phyloP scores from a whole-genome alignment of 2,113 vertebrate species.

The Embiotoca jacksoni region DNA sequence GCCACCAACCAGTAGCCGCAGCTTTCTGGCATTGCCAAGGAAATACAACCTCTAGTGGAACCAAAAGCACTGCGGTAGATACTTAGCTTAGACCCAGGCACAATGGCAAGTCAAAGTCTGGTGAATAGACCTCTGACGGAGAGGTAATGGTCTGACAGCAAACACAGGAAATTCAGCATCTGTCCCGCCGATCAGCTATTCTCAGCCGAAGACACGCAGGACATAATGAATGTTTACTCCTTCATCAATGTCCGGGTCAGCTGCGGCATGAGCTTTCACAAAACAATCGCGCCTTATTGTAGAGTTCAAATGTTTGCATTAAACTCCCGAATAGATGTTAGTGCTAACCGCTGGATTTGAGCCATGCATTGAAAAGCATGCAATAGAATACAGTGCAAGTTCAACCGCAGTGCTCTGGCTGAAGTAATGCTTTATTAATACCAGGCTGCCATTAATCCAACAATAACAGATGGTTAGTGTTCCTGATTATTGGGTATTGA shows the following conservation, averaged over 20 bases:
- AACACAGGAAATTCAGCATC: neutral
- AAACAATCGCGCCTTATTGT: neutral
- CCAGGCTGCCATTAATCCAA: neutral
- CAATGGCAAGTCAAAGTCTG: neutral
- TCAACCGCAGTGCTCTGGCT: neutral
- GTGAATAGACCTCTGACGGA: neutral
- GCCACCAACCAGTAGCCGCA: too few species aligned
- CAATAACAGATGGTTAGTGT: neutral
- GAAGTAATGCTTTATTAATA: neutral
- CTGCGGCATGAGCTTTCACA: neutral
- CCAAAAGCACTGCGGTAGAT: neutral
- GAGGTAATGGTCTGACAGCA: neutral
- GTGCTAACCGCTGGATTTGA: too few species aligned
- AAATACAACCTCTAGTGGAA: neutral
- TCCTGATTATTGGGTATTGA: slow-evolving; percentile 22
- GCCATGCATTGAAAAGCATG: too few species aligned
- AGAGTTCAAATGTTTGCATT: neutral
- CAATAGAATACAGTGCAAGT: neutral
- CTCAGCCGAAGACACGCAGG: neutral
- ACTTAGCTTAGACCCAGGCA: neutral
- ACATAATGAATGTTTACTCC: neutral
- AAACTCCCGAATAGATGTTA: neutral
- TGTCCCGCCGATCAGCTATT: neutral
- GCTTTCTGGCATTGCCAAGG: neutral
- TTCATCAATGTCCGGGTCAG: neutral